A percentile compares a stretch with the other conserved stretches of the same genome.
phyloP scores from a whole-genome alignment of 1,140 invertebrate genomes.

The Nixonia krombeini region DNA sequence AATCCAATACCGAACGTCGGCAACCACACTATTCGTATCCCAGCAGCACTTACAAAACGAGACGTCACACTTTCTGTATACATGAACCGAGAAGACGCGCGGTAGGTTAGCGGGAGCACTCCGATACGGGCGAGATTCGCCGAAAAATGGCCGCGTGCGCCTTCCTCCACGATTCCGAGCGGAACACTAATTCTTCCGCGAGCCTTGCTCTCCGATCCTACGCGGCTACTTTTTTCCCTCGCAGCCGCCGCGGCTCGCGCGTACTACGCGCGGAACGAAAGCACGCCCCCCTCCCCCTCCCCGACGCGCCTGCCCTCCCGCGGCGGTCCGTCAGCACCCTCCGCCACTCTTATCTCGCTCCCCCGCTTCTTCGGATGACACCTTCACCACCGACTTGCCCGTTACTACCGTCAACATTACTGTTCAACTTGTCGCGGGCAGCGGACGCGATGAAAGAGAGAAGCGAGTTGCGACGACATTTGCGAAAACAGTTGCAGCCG shows the following conservation, averaged over 20 bases:
- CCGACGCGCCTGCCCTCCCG: no score
- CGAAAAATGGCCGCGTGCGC: not conserved
- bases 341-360: slow-evolving; percentile 36
- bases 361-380: slow-evolving; percentile 38
- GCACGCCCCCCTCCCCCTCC: slow-evolving; percentile 41
- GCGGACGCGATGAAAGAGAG: slow-evolving; percentile 26
- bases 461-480: no score
- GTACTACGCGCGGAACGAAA: slow-evolving; percentile 48
- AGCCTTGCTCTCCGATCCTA: slow-evolving; percentile 24
- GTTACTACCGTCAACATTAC: slow-evolving; percentile 17
- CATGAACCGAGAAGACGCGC: no score
- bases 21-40: no score
- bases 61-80: no score
- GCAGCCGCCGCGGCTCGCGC: slow-evolving; percentile 8
- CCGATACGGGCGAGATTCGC: no score
- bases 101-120: no score
- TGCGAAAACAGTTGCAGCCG: no score
- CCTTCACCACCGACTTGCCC: no score
- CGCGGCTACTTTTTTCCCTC: slow-evolving; percentile 32
- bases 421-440: slow-evolving; percentile 20
- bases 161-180: slow-evolving; percentile 1
- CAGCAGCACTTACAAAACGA: no score
- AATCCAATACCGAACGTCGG: no score
- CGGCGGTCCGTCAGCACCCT: slow-evolving; percentile 40
- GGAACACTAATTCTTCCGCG: slow-evolving; percentile 7